Evolutionary conservation across 2,113 vertebrate species (phyloP).

Genomic region (Coturnix japonica): DNA sequence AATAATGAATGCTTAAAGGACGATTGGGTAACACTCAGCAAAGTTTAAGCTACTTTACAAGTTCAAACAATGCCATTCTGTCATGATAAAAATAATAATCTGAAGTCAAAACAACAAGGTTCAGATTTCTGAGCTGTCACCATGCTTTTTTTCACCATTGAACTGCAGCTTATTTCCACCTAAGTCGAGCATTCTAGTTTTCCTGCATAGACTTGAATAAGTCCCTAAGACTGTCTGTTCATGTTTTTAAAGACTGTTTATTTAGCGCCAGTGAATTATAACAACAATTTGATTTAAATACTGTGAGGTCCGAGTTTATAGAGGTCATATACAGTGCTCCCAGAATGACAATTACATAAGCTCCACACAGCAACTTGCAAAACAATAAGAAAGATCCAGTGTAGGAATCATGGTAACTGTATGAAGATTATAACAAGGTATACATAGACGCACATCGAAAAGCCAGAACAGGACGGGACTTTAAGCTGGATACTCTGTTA

Average conservation of each 20-base stretch:
- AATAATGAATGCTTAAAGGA: neutral
- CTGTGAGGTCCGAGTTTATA: neutral
- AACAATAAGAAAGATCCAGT: too few species aligned
- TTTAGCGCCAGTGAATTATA: too few species aligned
- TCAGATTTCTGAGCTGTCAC: neutral
- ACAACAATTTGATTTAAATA: too few species aligned
- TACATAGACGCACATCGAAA: too few species aligned
- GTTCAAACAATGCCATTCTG: neutral
- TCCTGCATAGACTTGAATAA: slow-evolving; percentile 15
- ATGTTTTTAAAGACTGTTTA: neutral
- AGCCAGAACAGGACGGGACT: too few species aligned
- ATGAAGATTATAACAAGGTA: too few species aligned
- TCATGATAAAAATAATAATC: neutral
- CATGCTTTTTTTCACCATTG: neutral
- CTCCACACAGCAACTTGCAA: neutral
- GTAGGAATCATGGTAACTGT: too few species aligned
- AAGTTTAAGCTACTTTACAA: neutral
- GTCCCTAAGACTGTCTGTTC: neutral
- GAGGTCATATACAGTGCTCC: neutral
- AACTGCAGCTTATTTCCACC: neutral
- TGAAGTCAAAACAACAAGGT: neutral
- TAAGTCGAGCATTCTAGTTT: neutral
- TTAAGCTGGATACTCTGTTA: too few species aligned
- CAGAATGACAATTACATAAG: neutral
- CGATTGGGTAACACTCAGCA: accelerated